These are phyloP conservation scores for Auanema sp. DNA, from an alignment of 2,888 invertebrate species.

Conservation along the genomic window DNA sequence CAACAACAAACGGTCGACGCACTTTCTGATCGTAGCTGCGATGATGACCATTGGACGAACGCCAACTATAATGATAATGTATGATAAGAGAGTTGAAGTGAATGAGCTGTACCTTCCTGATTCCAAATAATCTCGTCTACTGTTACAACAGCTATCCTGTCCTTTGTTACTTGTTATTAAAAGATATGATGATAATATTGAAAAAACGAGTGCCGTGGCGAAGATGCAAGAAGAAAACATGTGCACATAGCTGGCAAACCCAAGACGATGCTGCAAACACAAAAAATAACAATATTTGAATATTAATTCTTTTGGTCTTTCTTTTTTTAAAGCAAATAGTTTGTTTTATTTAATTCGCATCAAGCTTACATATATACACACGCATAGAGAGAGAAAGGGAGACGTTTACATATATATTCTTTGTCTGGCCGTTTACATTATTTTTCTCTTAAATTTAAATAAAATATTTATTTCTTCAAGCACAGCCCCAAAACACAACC, in stretches of 20 bases:
- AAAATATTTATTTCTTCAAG: no score
- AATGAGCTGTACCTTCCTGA: constrained; percentile 18
- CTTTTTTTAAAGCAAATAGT: neutral
- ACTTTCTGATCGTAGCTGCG: constrained; percentile 15
- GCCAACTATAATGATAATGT: constrained; percentile 9
- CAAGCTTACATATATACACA: no score
- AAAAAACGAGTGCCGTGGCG: constrained; percentile 33
- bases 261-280: constrained; percentile 29
- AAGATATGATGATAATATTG: constrained; percentile 44
- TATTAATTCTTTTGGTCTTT: constrained; percentile 1
- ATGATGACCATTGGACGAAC: neutral
- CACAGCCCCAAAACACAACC: no score
- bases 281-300: constrained; percentile 10
- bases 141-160: constrained; percentile 35
- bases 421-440: no score
- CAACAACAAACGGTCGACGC: constrained; percentile 37
- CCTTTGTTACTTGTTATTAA: constrained; percentile 33
- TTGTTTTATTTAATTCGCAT: no score
- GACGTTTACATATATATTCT: no score
- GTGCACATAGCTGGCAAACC: constrained; percentile 37
- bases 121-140: constrained; percentile 31
- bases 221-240: constrained; percentile 31
- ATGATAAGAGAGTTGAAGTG: neutral
- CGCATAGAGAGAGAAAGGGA: no score
- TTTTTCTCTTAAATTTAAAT: no score